phyloP scores from a whole-genome alignment of 2,797 vertebrate genomes.

The Macropodus opercularis region DNA sequence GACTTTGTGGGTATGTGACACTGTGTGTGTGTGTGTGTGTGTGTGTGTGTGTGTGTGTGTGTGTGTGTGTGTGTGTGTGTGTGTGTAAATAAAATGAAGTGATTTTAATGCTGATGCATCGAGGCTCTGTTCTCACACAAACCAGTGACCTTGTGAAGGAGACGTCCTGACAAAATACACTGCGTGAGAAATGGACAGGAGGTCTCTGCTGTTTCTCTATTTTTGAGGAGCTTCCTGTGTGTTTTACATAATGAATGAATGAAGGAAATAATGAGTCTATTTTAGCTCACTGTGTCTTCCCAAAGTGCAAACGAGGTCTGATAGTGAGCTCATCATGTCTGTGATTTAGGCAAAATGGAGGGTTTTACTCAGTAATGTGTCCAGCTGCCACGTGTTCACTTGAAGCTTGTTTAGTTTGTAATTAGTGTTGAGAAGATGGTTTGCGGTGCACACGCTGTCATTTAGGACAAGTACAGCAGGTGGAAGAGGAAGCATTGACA shows the following conservation, averaged over 20 bases:
- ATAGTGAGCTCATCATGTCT: constrained; percentile 9
- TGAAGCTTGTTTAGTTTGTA: too few species aligned
- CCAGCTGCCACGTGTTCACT: too few species aligned
- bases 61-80: too few species aligned
- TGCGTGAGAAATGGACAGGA: constrained; percentile 19
- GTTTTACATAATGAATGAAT: constrained; percentile 51
- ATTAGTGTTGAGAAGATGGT: too few species aligned
- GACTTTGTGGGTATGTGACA: constrained; percentile 86
- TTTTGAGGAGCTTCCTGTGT: constrained; percentile 39
- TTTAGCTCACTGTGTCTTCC: constrained; percentile 11
- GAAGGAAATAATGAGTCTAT: constrained; percentile 41
- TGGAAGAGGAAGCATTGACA: too few species aligned
- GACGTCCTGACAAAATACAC: constrained; percentile 24
- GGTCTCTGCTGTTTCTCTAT: constrained; percentile 11
- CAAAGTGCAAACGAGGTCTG: constrained; percentile 19
- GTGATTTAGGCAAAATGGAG: constrained; percentile 6
- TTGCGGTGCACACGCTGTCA: too few species aligned
- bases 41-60: background rate
- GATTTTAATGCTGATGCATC: background rate
- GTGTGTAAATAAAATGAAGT: background rate
- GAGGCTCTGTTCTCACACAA: background rate
- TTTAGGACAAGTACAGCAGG: too few species aligned
- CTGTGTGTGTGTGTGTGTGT: constrained; percentile 6
- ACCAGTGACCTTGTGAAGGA: constrained; percentile 54
- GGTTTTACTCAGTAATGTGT: background rate